Percentiles rank a stretch among this genome's conserved stretches.
Conservation (phyloP, 1,140 invertebrate species). For the Aporrectodea caliginosa region DNA sequence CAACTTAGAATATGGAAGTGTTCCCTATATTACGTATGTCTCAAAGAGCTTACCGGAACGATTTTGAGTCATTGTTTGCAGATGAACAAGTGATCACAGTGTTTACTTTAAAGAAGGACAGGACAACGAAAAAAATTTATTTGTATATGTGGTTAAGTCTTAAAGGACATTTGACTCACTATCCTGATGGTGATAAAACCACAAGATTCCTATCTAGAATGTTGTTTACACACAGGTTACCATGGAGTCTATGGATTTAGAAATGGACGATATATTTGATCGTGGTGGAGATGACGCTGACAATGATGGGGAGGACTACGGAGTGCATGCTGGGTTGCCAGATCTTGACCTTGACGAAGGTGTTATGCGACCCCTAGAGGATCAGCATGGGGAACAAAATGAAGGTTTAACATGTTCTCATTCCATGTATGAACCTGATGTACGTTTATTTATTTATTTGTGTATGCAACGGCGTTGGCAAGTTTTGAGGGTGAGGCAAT, state of each 20-base stretch:
- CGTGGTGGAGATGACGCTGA: neutral
- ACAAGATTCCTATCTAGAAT: too few relatives aligned
- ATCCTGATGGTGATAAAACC: too few relatives aligned
- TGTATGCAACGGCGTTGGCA: too few relatives aligned
- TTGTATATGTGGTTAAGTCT: neutral
- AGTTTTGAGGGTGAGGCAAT: too few relatives aligned
- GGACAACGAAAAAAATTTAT: neutral
- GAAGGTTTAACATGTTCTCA: too few relatives aligned
- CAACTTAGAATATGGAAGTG: too few relatives aligned
- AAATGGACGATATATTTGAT: neutral
- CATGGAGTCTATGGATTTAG: neutral
- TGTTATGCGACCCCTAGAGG: neutral
- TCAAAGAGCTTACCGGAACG: too few relatives aligned
- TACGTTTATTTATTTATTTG: too few relatives aligned
- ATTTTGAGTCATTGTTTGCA: neutral
- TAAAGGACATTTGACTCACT: too few relatives aligned
- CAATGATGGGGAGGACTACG: neutral
- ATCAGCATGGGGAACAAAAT: neutral
- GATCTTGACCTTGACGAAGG: neutral
- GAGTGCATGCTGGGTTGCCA: neutral
- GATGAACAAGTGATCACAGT: neutral
- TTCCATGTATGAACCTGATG: too few relatives aligned
- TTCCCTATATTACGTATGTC: too few relatives aligned
- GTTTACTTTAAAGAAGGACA: neutral
- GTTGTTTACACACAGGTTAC: neutral